Conservation (phyloP, 1,140 invertebrate genomes). For the Drosophila punjabiensis region DNA sequence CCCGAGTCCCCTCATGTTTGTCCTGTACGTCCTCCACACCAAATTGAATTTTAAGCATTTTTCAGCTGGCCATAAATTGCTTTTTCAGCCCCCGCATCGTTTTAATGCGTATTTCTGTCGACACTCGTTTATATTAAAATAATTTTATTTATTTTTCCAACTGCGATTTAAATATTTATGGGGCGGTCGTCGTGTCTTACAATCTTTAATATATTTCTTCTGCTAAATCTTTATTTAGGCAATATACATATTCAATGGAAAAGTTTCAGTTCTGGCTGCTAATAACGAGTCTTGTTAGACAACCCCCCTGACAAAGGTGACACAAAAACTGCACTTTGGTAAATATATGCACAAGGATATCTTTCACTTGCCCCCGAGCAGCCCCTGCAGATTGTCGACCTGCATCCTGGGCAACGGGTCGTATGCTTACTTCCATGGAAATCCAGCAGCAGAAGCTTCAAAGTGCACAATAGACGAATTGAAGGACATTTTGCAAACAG, state of each 20-base stretch:
- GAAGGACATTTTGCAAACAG: not conserved
- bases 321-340: conserved; percentile 5
- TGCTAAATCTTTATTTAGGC: not conserved
- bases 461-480: conserved; percentile 24
- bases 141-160: conserved; percentile 4
- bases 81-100: not conserved
- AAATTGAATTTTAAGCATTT: conserved; percentile 61
- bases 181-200: not conserved
- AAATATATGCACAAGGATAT: not conserved
- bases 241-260: not conserved
- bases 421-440: conserved; percentile 27
- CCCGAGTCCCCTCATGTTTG: conserved; percentile 6
- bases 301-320: not conserved
- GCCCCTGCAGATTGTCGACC: not conserved
- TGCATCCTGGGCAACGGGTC: conserved; percentile 4
- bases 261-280: not conserved
- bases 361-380: not conserved
- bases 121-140: conserved; percentile 2
- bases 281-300: not conserved
- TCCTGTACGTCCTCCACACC: not conserved
- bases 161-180: no score
- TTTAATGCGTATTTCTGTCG: conserved; percentile 11
- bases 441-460: conserved; percentile 26
- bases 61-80: conserved; percentile 36
- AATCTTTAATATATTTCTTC: not conserved